A percentile compares a stretch with the other conserved stretches of the same genome.
Evolutionary conservation across 2,888 invertebrate genomes (phyloP).

Genomic region (Lasioglossum vierecki): DNA sequence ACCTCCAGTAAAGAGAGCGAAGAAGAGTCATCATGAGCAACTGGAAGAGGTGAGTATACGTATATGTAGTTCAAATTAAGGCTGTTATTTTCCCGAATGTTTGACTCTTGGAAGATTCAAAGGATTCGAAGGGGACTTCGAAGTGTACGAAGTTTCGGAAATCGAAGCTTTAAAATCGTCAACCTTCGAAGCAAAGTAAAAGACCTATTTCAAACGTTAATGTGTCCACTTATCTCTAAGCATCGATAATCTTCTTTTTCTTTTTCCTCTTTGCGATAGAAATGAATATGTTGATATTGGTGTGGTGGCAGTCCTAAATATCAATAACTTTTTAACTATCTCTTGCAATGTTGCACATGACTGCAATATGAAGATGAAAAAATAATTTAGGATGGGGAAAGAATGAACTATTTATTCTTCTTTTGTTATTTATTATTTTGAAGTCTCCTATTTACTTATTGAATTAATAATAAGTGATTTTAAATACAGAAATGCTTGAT

Average conservation of each 20-base stretch:
- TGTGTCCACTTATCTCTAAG: not conserved
- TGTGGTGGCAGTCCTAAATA: not conserved
- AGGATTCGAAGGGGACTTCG: too few relatives aligned
- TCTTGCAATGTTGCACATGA: not conserved
- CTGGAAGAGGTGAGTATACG: constrained; percentile 3
- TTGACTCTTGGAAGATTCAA: too few relatives aligned
- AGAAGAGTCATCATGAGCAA: not conserved
- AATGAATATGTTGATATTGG: not conserved
- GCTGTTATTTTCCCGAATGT: too few relatives aligned
- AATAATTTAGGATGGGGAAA: not conserved
- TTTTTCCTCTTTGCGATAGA: not conserved
- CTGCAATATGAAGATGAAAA: not conserved
- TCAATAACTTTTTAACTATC: not conserved
- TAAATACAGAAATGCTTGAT: not conserved
- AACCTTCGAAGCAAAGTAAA: too few relatives aligned
- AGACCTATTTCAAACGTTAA: not conserved
- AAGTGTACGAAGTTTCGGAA: too few relatives aligned
- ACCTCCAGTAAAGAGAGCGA: not conserved
- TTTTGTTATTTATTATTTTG: constrained; percentile 1
- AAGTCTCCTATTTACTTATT: not conserved
- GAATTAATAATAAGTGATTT: not conserved
- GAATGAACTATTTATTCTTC: not conserved
- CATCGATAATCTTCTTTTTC: not conserved
- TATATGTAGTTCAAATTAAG: not conserved
- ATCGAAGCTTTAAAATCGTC: too few relatives aligned